Percentiles rank a stretch among this genome's conserved stretches.
Evolutionary conservation across 2,797 vertebrate species (phyloP).

Genomic region (Novumbra hubbsi): DNA sequence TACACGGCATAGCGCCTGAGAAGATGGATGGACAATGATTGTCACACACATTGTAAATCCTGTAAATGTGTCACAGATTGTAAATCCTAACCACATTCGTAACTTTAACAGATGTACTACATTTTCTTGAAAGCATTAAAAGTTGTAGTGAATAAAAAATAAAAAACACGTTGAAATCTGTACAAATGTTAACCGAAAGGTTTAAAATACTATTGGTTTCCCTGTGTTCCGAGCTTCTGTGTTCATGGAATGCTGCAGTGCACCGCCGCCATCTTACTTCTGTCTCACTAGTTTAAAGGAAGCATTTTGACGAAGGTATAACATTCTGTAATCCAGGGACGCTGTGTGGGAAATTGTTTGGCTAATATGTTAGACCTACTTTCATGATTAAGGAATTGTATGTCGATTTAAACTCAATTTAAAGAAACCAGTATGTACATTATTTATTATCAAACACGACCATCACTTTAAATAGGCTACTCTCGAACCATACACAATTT

Average conservation of each 20-base stretch:
- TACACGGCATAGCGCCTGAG: background rate
- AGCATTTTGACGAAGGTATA: conserved; percentile 33
- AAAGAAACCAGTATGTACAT: background rate
- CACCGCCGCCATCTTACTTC: conserved; percentile 94
- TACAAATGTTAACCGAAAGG: background rate
- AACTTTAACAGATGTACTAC: background rate
- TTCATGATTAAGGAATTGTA: too few relatives aligned
- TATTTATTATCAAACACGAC: conserved; percentile 52
- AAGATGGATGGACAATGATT: conserved; percentile 40
- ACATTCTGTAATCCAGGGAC: background rate
- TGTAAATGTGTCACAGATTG: background rate
- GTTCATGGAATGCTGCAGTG: conserved; percentile 81
- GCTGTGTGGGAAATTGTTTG: background rate
- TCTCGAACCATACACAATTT: conserved; percentile 35
- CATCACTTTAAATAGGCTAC: conserved; percentile 47
- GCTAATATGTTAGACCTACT: too few relatives aligned
- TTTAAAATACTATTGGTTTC: conserved; percentile 8
- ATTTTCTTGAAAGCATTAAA: background rate
- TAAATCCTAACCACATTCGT: background rate
- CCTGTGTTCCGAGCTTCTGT: conserved; percentile 41
- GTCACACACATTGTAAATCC: background rate
- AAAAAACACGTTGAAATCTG: background rate
- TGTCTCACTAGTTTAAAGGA: conserved; percentile 55
- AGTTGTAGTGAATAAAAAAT: background rate
- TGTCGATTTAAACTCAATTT: background rate